These are phyloP conservation scores for Tiliqua scincoides DNA, from an alignment of 2,113 vertebrate genomes.

Conservation along the genomic window DNA sequence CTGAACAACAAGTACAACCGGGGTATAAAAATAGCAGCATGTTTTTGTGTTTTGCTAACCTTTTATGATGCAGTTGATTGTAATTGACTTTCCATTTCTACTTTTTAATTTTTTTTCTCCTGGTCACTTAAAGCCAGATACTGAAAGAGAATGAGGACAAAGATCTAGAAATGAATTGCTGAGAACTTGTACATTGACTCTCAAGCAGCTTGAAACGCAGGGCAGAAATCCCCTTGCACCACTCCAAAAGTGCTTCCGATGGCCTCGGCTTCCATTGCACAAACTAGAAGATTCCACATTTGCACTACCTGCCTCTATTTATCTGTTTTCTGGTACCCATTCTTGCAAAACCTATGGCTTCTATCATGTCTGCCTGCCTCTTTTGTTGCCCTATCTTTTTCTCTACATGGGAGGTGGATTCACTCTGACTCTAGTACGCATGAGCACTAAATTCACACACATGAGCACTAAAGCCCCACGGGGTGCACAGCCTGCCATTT, in stretches of 20 bases:
- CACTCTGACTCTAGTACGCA: too few species aligned
- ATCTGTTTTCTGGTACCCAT: too few species aligned
- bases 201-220: not conserved
- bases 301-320: too few species aligned
- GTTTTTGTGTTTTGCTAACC: slow-evolving; percentile 8
- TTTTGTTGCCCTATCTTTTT: too few species aligned
- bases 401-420: too few species aligned
- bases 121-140: not conserved
- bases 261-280: not conserved
- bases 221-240: not conserved
- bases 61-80: not conserved
- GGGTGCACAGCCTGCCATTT: too few species aligned
- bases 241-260: not conserved
- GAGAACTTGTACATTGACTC: not conserved
- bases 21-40: not conserved
- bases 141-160: not conserved
- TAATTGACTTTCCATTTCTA: slow-evolving; percentile 10
- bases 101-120: not conserved
- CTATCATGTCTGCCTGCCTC: too few species aligned
- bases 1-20: not conserved
- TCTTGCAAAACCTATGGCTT: too few species aligned
- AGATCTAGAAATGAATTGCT: not conserved
- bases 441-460: too few species aligned
- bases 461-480: too few species aligned
- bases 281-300: not conserved